These are phyloP conservation scores for Sarcophaga peregrina DNA, from an alignment of 1,140 invertebrate species.

Conservation along the genomic window DNA sequence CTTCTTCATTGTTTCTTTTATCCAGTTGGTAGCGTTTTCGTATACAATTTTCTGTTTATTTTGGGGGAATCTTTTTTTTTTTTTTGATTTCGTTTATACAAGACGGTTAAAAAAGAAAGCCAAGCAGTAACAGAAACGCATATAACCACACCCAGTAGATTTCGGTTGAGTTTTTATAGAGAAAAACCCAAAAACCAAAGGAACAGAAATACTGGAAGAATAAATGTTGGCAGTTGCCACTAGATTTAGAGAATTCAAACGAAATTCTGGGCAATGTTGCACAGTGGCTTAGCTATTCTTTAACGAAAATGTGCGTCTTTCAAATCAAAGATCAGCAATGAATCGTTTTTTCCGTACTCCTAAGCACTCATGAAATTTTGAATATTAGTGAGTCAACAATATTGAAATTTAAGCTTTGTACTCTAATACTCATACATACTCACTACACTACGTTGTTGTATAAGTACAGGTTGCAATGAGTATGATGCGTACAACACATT, in stretches of 20 bases:
- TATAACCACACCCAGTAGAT: background rate
- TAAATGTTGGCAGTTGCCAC: background rate
- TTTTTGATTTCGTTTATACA: background rate
- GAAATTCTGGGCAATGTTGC: background rate
- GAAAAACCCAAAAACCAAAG: background rate
- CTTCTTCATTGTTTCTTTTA: too few relatives aligned
- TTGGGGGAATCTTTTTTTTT: background rate
- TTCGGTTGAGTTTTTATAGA: background rate
- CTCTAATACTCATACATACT: too few relatives aligned
- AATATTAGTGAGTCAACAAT: too few relatives aligned
- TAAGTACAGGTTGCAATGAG: too few relatives aligned
- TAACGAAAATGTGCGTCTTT: too few relatives aligned
- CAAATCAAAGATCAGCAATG: too few relatives aligned
- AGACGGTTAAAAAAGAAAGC: slow-evolving; percentile 18
- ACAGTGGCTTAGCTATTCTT: background rate
- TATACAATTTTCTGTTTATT: background rate
- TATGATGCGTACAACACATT: too few relatives aligned
- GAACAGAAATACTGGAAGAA: background rate
- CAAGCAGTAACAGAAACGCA: background rate
- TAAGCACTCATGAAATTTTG: too few relatives aligned
- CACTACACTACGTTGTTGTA: too few relatives aligned
- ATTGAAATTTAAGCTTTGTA: too few relatives aligned
- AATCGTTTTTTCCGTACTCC: too few relatives aligned
- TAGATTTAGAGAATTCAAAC: background rate
- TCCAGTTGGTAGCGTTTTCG: too few relatives aligned